Base-by-base conservation (phyloP, 2,888 invertebrate species). In the Lottia gigantea region DNA sequence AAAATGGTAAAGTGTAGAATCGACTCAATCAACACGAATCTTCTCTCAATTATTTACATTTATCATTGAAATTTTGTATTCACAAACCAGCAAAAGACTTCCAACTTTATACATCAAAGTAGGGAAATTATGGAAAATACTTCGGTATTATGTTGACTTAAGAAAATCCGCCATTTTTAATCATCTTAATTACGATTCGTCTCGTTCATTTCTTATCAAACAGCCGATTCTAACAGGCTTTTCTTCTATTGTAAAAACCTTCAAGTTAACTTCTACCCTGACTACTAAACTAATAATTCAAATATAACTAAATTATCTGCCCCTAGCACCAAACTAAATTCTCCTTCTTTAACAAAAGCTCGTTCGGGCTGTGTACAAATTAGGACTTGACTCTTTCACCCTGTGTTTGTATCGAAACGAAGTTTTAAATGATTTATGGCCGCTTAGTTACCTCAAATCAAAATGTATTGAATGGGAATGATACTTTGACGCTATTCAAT, bases 41-140 rank as follows among this genome's bases (percentile, higher is more conserved):
- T 55, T 55, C 55, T 23, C 55, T 55, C 55, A 23, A 19, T 23
- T 55, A 55, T 55, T 55, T 55, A 23, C 55, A 55, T 23, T 23
- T 55, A 55, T 55, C 23, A 55, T 55, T 23, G 55, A 55, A 55
- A 55, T 23, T 40, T 55, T 55, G 55, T 55, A 19, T 55, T 55
- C 55, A 55, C 40, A 55, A 55, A 55, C 55, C 23, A 19, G 19
- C 23, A 19, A 19, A 55, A 55, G 19, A 12, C 55, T 55, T 55
- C 55, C 31, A 19, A 19, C 19, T 19, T 55, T 8, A 55, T 12
- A 55, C 55, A 55, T 55, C 55, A 55, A 55, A 55, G 55, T 55
- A 23, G 55, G 12, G 23, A 55, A 55, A 55, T 55, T 55, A 55
- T 55, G 23, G 19, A 55, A 55, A 55, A 55, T 40, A 55, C 23